These are phyloP conservation scores for Pseudopleuronectes americanus DNA, from an alignment of 2,797 vertebrate species.

Conservation along the genomic window DNA sequence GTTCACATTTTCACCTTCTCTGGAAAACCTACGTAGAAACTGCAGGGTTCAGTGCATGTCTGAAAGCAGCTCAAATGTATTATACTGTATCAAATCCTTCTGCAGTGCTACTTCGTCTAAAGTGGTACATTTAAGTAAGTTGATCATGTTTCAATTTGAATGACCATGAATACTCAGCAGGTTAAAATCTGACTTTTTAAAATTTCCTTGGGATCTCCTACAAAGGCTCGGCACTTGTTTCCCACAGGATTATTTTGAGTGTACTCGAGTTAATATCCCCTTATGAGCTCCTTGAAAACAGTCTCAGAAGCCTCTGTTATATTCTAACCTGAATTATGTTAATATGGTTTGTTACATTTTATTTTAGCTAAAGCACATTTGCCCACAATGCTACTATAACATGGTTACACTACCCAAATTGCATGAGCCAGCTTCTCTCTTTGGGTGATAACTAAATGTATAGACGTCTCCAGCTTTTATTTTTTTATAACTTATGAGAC, in stretches of 20 bases:
- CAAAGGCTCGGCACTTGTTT: constrained; percentile 12
- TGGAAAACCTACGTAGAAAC: no score
- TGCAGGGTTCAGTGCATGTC: no score
- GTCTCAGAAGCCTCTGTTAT: constrained; percentile 13
- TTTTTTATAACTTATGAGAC: constrained; percentile 10
- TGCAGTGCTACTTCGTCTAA: constrained; percentile 32
- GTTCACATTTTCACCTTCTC: no score
- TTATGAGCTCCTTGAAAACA: not conserved
- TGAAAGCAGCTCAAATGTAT: not conserved
- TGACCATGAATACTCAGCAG: not conserved
- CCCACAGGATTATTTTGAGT: constrained; percentile 3
- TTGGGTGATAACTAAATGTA: constrained; percentile 20
- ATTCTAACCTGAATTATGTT: constrained; percentile 19
- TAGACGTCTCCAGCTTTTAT: constrained; percentile 20
- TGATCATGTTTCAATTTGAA: constrained; percentile 1
- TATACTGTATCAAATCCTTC: constrained; percentile 36
- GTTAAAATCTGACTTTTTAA: constrained; percentile 15
- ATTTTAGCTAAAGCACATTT: constrained; percentile 8
- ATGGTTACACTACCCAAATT: constrained; percentile 9
- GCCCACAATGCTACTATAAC: constrained; percentile 23
- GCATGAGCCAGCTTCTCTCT: constrained; percentile 3
- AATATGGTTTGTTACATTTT: constrained; percentile 14
- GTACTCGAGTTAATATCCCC: not conserved
- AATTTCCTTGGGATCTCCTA: not conserved
- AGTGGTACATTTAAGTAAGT: constrained; percentile 12